Evolutionary conservation across 1,140 invertebrate genomes (phyloP).

Genomic region (Psilanteris sp.): DNA sequence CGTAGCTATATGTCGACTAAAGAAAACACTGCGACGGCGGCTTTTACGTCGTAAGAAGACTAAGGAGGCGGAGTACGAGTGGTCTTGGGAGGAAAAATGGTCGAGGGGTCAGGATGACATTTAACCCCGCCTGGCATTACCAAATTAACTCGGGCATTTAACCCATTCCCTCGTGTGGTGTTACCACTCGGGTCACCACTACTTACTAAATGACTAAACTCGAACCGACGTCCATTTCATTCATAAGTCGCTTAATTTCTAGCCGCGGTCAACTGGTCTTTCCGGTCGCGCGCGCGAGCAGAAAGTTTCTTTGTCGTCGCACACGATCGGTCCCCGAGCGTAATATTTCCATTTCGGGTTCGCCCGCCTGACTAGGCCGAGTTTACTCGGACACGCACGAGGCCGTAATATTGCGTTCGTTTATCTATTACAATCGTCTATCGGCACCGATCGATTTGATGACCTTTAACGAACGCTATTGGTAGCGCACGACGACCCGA

Average conservation of each 20-base stretch:
- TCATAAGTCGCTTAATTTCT: conserved; percentile 71
- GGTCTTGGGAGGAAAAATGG: conserved; percentile 31
- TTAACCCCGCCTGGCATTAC: conserved; percentile 73
- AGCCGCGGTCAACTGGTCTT: conserved; percentile 64
- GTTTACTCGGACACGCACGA: too few species aligned
- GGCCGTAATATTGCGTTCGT: too few species aligned
- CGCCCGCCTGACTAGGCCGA: too few species aligned
- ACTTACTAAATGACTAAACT: conserved; percentile 37
- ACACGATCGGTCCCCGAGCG: conserved; percentile 20
- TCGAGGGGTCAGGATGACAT: conserved; percentile 68
- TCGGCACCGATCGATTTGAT: too few species aligned
- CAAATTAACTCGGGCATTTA: conserved; percentile 75
- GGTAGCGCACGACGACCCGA: too few species aligned
- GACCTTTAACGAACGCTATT: too few species aligned
- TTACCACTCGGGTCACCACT: conserved; percentile 44
- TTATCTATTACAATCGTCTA: too few species aligned
- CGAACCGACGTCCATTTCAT: conserved; percentile 61
- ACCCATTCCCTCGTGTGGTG: conserved; percentile 56
- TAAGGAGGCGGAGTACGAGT: conserved; percentile 39
- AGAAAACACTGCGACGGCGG: conserved; percentile 34
- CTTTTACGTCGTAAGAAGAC: conserved; percentile 26
- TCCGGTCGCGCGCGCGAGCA: conserved; percentile 59
- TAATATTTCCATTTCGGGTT: too few species aligned
- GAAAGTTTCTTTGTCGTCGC: conserved; percentile 24
- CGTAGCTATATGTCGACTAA: conserved; percentile 1